Conservation (phyloP, 2,797 vertebrate genomes). For the Labroides dimidiatus region DNA sequence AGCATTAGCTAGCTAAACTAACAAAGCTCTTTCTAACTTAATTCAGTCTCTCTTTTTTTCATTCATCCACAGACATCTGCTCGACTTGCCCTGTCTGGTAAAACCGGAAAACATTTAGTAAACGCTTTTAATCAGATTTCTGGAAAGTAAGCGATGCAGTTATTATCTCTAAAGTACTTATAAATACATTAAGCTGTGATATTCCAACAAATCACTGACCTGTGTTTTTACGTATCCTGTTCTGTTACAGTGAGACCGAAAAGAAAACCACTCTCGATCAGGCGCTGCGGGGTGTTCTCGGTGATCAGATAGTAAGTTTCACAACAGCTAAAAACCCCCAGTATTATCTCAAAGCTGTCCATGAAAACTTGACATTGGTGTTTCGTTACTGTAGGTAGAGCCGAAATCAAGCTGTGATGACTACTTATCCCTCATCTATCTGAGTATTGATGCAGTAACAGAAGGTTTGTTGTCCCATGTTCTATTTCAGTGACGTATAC, state of each 20-base stretch:
- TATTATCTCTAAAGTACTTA: rapidly evolving
- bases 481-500: too few relatives aligned
- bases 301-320: slow-evolving; percentile 93
- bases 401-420: slow-evolving; percentile 89
- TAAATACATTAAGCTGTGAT: rapidly evolving
- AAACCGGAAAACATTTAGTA: slow-evolving; percentile 88
- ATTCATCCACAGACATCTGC: slow-evolving; percentile 85
- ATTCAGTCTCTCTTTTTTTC: slow-evolving; percentile 4
- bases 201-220: neutral
- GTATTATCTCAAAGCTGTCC: rapidly evolving
- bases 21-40: neutral
- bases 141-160: slow-evolving; percentile 88
- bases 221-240: neutral
- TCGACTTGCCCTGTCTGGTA: slow-evolving; percentile 84
- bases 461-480: slow-evolving; percentile 83
- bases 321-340: rapidly evolving
- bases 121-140: slow-evolving; percentile 89
- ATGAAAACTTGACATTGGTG: neutral
- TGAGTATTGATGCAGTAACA: slow-evolving; percentile 94
- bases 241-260: slow-evolving; percentile 90
- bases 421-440: slow-evolving; percentile 93
- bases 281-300: slow-evolving; percentile 91
- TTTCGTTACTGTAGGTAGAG: slow-evolving; percentile 84
- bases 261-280: slow-evolving; percentile 97
- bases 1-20: slow-evolving; percentile 60